Evolutionary conservation across 1,140 invertebrate species (phyloP), one percentile per base, ranked within the genome.

Genomic region (Dolichoris vasculosae): DNA sequence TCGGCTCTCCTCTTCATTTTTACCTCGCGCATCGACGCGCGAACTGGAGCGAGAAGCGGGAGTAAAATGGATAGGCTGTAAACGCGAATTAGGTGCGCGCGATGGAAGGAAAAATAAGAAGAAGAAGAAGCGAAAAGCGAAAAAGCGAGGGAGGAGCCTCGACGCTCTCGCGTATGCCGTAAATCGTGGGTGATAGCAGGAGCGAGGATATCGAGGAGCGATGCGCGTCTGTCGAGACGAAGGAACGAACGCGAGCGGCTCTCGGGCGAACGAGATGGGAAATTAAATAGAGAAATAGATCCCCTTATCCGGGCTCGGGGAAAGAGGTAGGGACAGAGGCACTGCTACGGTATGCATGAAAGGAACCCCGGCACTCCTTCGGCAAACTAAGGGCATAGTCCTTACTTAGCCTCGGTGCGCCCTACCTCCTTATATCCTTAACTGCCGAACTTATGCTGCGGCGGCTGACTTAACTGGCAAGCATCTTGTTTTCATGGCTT

Each of bases 301-400:
- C 73, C 85, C 43, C 77, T 38, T 76, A 40, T 63, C 63, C 30
- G 59, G 48, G 59, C 30, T 30, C 9, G 43, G 0, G 32, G 55
- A 1, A 20, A 2, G 55, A 32, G 64, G 26, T 8, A 17, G 32
- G 35, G 30, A 32, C 30, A 15, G 69, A 26, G 32, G 43, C 35
- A 30, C 88, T 90, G 90, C 90, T 91, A 87, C 83, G 88, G 90
- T 91, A 91, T 91, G 90, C 90, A 91, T 91, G 90, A 91, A 90
- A 90, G 89, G 87, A 89, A 64, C 71, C 51, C 20, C 64, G n/a
- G 69, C 38, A 26, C 23, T 43, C 59, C 75, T 48, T 75, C n/a
- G 71, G 15, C 43, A 79, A 79, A 63, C 77, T 80, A 40, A 40
- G 81, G 51, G 38, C 38, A 83, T 75, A 76, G 82, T 87, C 86